phyloP scores from a whole-genome alignment of 2,888 invertebrate genomes.

The Ferdinandea cuprea region DNA sequence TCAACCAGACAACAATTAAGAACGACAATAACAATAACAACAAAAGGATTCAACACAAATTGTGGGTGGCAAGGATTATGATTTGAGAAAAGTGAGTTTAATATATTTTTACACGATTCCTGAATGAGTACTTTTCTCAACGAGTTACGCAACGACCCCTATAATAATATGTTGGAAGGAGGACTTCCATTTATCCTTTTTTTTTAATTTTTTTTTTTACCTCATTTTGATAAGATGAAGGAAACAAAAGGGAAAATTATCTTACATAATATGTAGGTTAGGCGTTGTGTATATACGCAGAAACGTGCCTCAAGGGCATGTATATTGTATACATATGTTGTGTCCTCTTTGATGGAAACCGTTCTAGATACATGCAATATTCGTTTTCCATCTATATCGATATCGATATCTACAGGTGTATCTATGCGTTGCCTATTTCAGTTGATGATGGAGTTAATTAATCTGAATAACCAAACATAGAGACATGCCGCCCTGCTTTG shows the following conservation, averaged over 20 bases:
- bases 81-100: constrained; percentile 69
- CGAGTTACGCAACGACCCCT: constrained; percentile 66
- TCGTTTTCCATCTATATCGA: neutral
- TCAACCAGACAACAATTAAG: neutral
- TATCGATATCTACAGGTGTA: constrained; percentile 69
- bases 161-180: constrained; percentile 30
- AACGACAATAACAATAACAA: neutral
- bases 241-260: constrained; percentile 27
- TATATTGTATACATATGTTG: constrained; percentile 1
- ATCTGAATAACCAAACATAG: neutral
- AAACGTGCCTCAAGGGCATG: constrained; percentile 65
- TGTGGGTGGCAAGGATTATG: constrained; percentile 63
- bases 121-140: constrained; percentile 17
- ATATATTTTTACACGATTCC: constrained; percentile 5
- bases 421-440: constrained; percentile 8
- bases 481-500: no score
- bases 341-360: constrained; percentile 33
- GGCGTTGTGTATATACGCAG: constrained; percentile 64
- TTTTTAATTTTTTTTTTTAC: constrained; percentile 32
- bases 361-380: constrained; percentile 31
- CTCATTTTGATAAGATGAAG: constrained; percentile 18
- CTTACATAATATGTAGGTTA: constrained; percentile 66
- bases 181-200: no score
- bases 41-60: constrained; percentile 36
- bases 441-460: neutral